Base-by-base conservation (phyloP, 2,113 vertebrate species). In the Leptodactylus fuscus region DNA sequence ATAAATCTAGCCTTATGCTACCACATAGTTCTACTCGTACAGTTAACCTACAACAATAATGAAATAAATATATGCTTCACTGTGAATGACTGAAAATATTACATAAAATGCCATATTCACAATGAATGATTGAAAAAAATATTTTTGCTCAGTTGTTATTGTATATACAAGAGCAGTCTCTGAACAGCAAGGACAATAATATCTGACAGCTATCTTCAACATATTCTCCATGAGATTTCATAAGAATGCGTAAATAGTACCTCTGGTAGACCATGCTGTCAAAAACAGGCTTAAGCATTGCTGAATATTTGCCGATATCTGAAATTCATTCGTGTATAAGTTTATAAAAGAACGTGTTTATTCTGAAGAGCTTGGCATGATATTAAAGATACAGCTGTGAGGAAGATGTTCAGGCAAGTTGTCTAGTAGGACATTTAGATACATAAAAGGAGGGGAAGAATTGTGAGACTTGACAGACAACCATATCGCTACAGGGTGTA, bases 181-280 rank as follows among this genome's bases (percentile, higher is more conserved):
- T 18, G 12, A 41, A 44, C 11, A 62, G 38, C 58, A 38, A 44
- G 36, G 12, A 80, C 77, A 80, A 80, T 62, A 80, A 18, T 58
- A 60, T 24, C 10, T 80, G 77, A 80, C 77, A 80, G 77, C 34
- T 41, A 44, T 60, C 34, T 80, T 62, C 76, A 38, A 12, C 27
- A 79, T 60, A 22, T 15, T 11, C 34, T 41, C 53, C 53, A 27
- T 60, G 77, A 41, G 55, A 62, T 80, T 44, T 80, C 4, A 8
- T 80, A 44, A 80, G 53, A 62, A 41, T 80, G 8, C 7, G 4
- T 60, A 44, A 60, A 27, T 7, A 44, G 77, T 16, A 22, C 34
- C n/a, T 60, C n/a, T 80, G 13, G 22, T n/a, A 60, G 58, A n/a
- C 22, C 5, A 44, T 80, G 53, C 77, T 80, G 77, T 80, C 53